A percentile compares a stretch with the other conserved stretches of the same genome.
Conservation (phyloP, 2,113 vertebrate genomes). For the Prionailurus viverrinus region DNA sequence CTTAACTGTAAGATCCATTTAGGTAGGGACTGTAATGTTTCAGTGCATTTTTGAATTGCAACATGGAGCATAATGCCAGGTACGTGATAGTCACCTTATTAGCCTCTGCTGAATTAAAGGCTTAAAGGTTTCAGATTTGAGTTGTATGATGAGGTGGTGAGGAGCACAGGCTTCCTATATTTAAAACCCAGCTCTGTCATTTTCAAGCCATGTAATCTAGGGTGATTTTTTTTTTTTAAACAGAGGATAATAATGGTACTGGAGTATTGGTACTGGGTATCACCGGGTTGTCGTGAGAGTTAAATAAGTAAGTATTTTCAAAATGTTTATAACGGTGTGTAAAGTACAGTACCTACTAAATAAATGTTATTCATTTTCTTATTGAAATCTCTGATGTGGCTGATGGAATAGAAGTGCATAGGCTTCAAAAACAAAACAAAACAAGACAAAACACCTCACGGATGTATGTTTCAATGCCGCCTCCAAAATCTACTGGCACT, state of each 20-base stretch:
- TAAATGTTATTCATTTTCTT: slow-evolving; percentile 28
- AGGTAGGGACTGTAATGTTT: background rate
- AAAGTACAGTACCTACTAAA: background rate
- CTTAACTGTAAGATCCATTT: background rate
- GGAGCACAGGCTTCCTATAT: background rate
- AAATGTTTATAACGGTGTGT: slow-evolving; percentile 23
- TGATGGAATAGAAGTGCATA: background rate
- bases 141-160: background rate
- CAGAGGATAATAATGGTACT: background rate
- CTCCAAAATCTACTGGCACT: background rate
- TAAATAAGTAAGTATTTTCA: background rate
- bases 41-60: background rate
- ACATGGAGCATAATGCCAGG: background rate
- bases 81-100: background rate
- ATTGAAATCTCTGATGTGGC: background rate
- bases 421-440: background rate
- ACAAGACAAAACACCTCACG: background rate
- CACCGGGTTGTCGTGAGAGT: background rate
- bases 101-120: background rate
- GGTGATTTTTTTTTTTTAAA: background rate
- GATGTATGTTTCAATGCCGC: background rate
- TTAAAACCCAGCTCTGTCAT: background rate
- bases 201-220: background rate
- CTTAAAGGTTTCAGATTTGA: background rate
- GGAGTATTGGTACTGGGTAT: background rate